Evolutionary conservation across 2,797 vertebrate species (phyloP), one percentile per base, ranked within the genome.

Genomic region (Gymnopithys bicolor): DNA sequence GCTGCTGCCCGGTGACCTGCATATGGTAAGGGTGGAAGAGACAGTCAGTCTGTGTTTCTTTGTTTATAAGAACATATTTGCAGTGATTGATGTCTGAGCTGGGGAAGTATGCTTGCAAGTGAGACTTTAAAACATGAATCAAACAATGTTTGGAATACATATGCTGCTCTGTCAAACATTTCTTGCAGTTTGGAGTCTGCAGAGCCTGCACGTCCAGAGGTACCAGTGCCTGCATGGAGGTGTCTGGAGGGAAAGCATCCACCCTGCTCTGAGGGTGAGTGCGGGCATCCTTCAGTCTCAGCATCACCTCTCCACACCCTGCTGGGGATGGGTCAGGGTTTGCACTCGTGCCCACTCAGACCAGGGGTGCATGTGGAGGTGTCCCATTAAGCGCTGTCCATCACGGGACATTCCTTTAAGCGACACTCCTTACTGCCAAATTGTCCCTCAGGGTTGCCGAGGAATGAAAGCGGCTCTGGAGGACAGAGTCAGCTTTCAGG

Each of bases 71-170:
- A 96, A 92, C 97, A 96, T 97, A 97, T 96, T 96, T 96, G 81
- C 73, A 30, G 96, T 98, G 98, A 98, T 98, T 98, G 97, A 98
- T 98, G 96, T 52, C 91, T 16, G 75, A 95, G 95, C 94, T 59
- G 93, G 89, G 87, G 96, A 97, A 96, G 97, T 97, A 98, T 98
- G 98, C 97, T 97, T 97, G 97, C 96, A 96, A 97, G 96, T 95
- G 96, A 93, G 97, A 96, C 95, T 96, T 97, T 96, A 97, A 97
- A 97, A 91, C 98, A 98, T 98, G 98, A 98, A 97, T 98, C 97
- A 98, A 97, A 95, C 96, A 94, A 89, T 98, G 98, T 98, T 98
- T 98, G 97, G 98, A 98, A 98, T 98, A 98, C 74, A 93, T 97
- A 93, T 66, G 68, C 90, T 95, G 92, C 85, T 96, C 97, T 97